These are phyloP conservation scores for Cheilosia impressa DNA, from an alignment of 2,888 invertebrate genomes.

Conservation along the genomic window DNA sequence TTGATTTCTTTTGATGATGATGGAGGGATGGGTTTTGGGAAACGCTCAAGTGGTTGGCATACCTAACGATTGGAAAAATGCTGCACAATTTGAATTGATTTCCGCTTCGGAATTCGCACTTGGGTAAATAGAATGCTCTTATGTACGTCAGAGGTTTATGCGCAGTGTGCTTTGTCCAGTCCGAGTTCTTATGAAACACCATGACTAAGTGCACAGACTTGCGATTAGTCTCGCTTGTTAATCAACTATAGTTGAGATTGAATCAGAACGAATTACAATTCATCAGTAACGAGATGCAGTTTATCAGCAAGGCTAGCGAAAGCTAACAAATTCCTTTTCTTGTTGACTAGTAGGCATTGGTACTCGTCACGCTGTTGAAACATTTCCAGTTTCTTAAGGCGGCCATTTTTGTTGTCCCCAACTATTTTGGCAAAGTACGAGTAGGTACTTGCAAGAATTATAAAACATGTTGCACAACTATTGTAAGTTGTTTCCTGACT, in stretches of 20 bases:
- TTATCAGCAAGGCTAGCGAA: neutral
- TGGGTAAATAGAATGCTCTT: neutral
- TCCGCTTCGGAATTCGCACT: neutral
- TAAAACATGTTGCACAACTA: no score
- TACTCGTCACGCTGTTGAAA: no score
- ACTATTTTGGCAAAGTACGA: no score
- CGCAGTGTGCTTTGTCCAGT: neutral
- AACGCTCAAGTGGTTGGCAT: neutral
- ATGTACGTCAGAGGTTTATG: neutral
- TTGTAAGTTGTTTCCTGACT: no score
- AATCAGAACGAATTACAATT: neutral
- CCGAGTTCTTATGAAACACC: neutral
- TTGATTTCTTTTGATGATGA: slow-evolving; percentile 6
- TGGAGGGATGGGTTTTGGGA: neutral
- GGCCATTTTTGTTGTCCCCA: no score
- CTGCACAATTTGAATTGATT: neutral
- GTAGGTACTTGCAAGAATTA: no score
- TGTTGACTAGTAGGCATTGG: no score
- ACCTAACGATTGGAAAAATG: neutral
- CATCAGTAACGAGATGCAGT: neutral
- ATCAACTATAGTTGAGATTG: slow-evolving; percentile 6
- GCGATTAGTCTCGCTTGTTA: neutral
- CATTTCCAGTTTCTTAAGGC: no score
- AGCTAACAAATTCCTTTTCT: no score
- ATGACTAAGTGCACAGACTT: neutral